phyloP scores from a whole-genome alignment of 64 coral and sea anemone genomes.

The Trachythela sp. region DNA sequence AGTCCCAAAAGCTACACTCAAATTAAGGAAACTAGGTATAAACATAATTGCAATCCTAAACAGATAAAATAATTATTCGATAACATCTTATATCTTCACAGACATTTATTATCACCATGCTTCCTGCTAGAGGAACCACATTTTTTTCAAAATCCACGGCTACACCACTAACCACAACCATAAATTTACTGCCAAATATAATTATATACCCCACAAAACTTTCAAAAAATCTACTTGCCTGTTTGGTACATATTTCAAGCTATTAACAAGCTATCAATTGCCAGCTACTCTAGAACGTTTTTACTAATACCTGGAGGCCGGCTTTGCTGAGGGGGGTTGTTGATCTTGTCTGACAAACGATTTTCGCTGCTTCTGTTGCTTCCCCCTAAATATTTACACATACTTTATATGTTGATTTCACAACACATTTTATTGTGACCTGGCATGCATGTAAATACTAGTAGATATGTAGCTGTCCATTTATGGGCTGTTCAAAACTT shows the following conservation, averaged over 20 bases:
- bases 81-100: too few relatives aligned
- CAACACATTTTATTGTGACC: background rate
- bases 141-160: too few relatives aligned
- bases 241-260: background rate
- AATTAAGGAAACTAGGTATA: too few relatives aligned
- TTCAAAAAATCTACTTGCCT: background rate
- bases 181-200: too few relatives aligned
- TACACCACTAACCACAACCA: too few relatives aligned
- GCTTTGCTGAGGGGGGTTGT: constrained; percentile 6
- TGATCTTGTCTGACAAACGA: constrained; percentile 1
- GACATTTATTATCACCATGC: too few relatives aligned
- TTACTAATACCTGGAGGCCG: constrained; percentile 41
- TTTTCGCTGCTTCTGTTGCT: constrained; percentile 34
- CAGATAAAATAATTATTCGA: too few relatives aligned
- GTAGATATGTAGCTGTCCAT: background rate
- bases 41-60: too few relatives aligned
- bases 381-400: constrained; percentile 23
- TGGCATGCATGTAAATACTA: background rate
- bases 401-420: background rate
- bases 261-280: background rate
- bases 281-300: background rate
- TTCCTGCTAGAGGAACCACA: too few relatives aligned
- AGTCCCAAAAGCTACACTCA: too few relatives aligned
- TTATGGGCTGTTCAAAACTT: too few relatives aligned
- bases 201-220: too few relatives aligned